Evolutionary conservation across 2,113 vertebrate genomes (phyloP).

Genomic region (Anoura caudifer): DNA sequence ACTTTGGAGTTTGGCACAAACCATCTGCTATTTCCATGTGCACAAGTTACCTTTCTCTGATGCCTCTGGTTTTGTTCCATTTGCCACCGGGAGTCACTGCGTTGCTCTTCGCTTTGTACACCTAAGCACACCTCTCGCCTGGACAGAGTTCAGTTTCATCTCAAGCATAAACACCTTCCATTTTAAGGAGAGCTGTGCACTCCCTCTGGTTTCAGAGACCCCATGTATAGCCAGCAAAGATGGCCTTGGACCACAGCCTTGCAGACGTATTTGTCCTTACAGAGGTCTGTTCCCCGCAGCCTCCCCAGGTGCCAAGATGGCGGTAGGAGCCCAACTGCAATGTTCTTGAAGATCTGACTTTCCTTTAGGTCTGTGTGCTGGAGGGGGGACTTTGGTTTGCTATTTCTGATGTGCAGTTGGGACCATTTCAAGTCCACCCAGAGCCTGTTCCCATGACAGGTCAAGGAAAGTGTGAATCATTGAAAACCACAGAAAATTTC

Average conservation of each 20-base stretch:
- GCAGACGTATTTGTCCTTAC: background rate
- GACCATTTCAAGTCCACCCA: background rate
- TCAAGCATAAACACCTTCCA: background rate
- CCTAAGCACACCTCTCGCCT: background rate
- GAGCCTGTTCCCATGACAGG: background rate
- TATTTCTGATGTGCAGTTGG: background rate
- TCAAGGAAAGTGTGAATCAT: conserved; percentile 16
- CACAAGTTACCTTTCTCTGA: background rate
- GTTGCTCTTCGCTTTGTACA: background rate
- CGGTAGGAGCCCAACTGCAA: background rate
- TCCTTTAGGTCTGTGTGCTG: background rate
- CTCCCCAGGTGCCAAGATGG: background rate
- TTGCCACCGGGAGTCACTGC: background rate
- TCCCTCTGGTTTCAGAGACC: background rate
- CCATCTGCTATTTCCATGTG: background rate
- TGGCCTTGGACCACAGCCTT: background rate
- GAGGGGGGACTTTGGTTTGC: background rate
- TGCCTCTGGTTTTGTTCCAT: background rate
- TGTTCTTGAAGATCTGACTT: background rate
- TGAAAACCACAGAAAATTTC: conserved; percentile 23
- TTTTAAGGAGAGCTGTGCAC: background rate
- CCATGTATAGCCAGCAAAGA: background rate
- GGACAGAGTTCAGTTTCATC: background rate
- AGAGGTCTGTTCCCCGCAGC: background rate
- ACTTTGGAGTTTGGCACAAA: background rate